Percentiles rank a stretch among this genome's conserved stretches.
Conservation (phyloP, 2,888 invertebrate genomes). For the Melangyna quadrimaculata region DNA sequence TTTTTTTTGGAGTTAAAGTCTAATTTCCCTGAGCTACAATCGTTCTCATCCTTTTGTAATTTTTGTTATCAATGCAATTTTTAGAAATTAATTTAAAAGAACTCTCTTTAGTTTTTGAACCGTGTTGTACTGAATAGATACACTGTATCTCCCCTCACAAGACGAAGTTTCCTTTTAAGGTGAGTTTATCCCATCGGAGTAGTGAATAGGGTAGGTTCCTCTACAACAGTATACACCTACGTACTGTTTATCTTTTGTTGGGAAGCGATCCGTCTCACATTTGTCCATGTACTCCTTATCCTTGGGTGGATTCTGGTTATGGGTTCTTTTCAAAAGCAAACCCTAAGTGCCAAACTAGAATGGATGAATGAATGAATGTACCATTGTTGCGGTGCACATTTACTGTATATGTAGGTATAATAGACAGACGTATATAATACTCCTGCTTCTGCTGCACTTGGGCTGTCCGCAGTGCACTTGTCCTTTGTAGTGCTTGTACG, state of each 20-base stretch:
- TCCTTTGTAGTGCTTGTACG: conserved; percentile 48
- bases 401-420: neutral
- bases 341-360: conserved; percentile 17
- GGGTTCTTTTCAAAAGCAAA: neutral
- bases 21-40: no score
- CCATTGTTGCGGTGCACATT: conserved; percentile 44
- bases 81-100: neutral
- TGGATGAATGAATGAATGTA: conserved; percentile 23
- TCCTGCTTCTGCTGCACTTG: conserved; percentile 20
- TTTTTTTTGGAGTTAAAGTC: no score
- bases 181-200: neutral
- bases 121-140: neutral
- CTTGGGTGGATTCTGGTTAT: no score
- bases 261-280: conserved; percentile 57
- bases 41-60: no score
- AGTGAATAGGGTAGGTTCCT: neutral
- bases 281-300: conserved; percentile 50
- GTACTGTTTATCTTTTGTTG: conserved; percentile 53
- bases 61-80: neutral
- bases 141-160: neutral
- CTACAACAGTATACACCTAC: no score
- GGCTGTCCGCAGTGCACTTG: conserved; percentile 56
- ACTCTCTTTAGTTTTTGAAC: neutral
- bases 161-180: neutral
- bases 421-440: neutral